phyloP scores from a whole-genome alignment of 2,888 invertebrate species.

The Drosophila fungiperda region DNA sequence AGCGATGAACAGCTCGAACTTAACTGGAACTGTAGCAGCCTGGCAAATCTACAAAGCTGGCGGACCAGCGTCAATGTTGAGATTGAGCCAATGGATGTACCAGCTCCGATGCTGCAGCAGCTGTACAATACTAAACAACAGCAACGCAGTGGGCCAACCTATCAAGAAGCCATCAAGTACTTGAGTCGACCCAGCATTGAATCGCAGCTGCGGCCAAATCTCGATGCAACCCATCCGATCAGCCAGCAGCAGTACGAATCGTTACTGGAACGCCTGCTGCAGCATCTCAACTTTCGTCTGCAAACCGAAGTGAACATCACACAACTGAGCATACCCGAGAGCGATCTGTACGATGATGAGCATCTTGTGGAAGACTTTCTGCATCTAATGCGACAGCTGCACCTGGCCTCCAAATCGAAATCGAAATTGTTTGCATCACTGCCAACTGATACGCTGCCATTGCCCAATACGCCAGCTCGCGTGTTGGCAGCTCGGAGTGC shows the following conservation, averaged over 20 bases:
- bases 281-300: conserved; percentile 70
- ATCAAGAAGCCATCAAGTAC: conserved; percentile 57
- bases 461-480: conserved; percentile 73
- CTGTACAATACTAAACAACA: conserved; percentile 36
- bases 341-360: conserved; percentile 81
- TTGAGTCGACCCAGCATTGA: conserved; percentile 49
- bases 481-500: conserved; percentile 76
- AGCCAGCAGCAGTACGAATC: conserved; percentile 59
- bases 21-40: conserved; percentile 31
- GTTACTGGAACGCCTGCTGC: conserved; percentile 59
- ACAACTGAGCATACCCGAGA: conserved; percentile 80
- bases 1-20: conserved; percentile 20
- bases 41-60: conserved; percentile 37
- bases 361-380: conserved; percentile 77
- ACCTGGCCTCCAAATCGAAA: conserved; percentile 18
- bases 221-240: conserved; percentile 29
- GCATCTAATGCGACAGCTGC: conserved; percentile 63
- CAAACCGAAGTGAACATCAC: conserved; percentile 79
- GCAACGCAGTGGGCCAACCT: conserved; percentile 41
- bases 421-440: conserved; percentile 47
- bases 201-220: conserved; percentile 60
- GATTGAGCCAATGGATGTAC: conserved; percentile 36
- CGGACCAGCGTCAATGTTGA: conserved; percentile 26
- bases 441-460: conserved; percentile 48
- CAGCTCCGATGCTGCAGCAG: conserved; percentile 22